These are phyloP conservation scores for Allobates femoralis DNA, from an alignment of 2,797 vertebrate species.

Conservation along the genomic window DNA sequence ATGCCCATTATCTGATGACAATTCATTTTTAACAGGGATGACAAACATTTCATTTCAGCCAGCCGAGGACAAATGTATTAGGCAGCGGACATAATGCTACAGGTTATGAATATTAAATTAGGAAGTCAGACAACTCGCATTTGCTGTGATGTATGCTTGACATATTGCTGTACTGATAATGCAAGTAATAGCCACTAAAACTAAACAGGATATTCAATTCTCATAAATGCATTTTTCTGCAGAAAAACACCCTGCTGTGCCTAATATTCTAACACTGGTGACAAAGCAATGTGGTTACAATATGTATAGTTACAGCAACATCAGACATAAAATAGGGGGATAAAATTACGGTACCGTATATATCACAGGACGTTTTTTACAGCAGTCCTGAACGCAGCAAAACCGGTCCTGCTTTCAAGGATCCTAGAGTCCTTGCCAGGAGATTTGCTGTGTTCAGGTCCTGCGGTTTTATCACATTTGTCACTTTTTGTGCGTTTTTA, in stretches of 20 bases:
- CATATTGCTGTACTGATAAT: constrained; percentile 45
- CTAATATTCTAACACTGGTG: background rate
- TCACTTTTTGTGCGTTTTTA: no score
- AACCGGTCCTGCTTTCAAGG: no score
- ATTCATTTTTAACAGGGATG: constrained; percentile 63
- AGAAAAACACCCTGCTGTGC: background rate
- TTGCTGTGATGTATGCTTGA: constrained; percentile 49
- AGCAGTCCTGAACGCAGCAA: no score
- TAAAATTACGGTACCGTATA: no score
- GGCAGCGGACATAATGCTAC: constrained; percentile 54
- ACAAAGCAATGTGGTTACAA: background rate
- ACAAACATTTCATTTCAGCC: constrained; percentile 63
- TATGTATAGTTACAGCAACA: background rate
- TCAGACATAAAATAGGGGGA: background rate
- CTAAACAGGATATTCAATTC: background rate
- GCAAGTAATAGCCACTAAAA: constrained; percentile 24
- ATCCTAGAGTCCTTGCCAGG: no score
- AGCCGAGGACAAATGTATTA: constrained; percentile 59
- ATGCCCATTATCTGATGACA: constrained; percentile 59
- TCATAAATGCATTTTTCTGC: constrained; percentile 13
- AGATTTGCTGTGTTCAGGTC: no score
- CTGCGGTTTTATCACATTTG: no score
- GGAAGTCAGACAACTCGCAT: constrained; percentile 44
- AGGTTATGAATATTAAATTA: constrained; percentile 62
- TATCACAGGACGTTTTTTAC: no score